Percentiles rank a stretch among this genome's conserved stretches.
phyloP scores from a whole-genome alignment of 1,140 invertebrate genomes.

The Aporrectodea caliginosa region DNA sequence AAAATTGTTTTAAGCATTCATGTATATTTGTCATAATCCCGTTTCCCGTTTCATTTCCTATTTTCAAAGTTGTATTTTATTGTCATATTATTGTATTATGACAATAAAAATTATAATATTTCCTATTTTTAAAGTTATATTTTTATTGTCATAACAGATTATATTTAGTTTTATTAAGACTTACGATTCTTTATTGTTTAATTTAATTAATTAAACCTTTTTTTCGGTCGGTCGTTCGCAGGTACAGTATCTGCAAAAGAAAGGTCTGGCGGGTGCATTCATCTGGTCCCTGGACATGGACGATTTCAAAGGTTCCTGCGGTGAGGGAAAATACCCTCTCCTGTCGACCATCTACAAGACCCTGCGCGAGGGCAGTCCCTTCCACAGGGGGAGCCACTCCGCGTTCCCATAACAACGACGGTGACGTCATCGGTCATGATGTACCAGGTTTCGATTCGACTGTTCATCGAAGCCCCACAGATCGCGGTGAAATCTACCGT shows the following conservation, averaged over 20 bases:
- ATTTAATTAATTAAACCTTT: no score
- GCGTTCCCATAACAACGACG: not conserved
- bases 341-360: slow-evolving; percentile 33
- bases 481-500: not conserved
- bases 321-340: slow-evolving; percentile 37
- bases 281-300: slow-evolving; percentile 66
- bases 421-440: not conserved
- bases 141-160: no score
- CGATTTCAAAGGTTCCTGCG: slow-evolving; percentile 46
- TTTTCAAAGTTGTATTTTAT: no score
- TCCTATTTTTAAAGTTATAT: no score
- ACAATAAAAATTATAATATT: no score
- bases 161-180: no score
- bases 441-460: not conserved
- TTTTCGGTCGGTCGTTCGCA: slow-evolving; percentile 33
- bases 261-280: slow-evolving; percentile 57
- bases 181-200: no score
- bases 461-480: not conserved
- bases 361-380: not conserved
- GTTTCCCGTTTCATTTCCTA: no score
- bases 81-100: no score
- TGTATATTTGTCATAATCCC: no score
- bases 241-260: slow-evolving; percentile 43
- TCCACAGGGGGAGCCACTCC: not conserved
- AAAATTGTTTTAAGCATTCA: no score